Conservation (phyloP, 2,797 vertebrate species). For the Acanthopagrus latus region DNA sequence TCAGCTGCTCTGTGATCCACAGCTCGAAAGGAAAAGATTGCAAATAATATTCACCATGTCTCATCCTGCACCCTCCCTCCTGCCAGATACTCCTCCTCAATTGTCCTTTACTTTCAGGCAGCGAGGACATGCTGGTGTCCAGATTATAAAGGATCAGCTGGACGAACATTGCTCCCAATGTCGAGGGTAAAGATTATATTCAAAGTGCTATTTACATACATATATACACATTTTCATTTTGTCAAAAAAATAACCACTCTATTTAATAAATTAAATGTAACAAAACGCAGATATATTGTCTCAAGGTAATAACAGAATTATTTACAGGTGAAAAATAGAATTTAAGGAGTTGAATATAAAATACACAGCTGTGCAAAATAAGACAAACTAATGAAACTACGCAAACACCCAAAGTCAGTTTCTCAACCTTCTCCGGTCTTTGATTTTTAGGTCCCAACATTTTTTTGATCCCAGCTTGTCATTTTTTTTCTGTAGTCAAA, state of each 20-base stretch:
- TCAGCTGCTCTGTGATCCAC: slow-evolving; percentile 50
- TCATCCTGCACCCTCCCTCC: slow-evolving; percentile 27
- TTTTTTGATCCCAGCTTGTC: background rate
- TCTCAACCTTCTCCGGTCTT: slow-evolving; percentile 49
- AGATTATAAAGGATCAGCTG: slow-evolving; percentile 57
- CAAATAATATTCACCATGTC: slow-evolving; percentile 36
- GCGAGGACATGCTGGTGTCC: slow-evolving; percentile 56
- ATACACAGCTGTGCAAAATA: slow-evolving; percentile 64
- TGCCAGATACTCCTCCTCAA: slow-evolving; percentile 15
- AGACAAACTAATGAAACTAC: slow-evolving; percentile 20
- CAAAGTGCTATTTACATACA: slow-evolving; percentile 62
- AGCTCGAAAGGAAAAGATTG: slow-evolving; percentile 41
- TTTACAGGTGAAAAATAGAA: slow-evolving; percentile 76
- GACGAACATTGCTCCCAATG: slow-evolving; percentile 32
- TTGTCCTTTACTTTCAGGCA: slow-evolving; percentile 21
- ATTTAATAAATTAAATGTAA: slow-evolving; percentile 76
- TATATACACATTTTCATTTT: slow-evolving; percentile 45
- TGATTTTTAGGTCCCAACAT: slow-evolving; percentile 9
- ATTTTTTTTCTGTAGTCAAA: background rate
- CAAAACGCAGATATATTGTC: slow-evolving; percentile 61
- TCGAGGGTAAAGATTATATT: slow-evolving; percentile 47
- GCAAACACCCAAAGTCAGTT: slow-evolving; percentile 38
- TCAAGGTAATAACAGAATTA: slow-evolving; percentile 52
- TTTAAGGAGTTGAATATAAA: slow-evolving; percentile 76
- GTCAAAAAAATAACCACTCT: slow-evolving; percentile 75